Evolutionary conservation across 2,113 vertebrate species (phyloP).

Genomic region (Callaeas wilsoni): DNA sequence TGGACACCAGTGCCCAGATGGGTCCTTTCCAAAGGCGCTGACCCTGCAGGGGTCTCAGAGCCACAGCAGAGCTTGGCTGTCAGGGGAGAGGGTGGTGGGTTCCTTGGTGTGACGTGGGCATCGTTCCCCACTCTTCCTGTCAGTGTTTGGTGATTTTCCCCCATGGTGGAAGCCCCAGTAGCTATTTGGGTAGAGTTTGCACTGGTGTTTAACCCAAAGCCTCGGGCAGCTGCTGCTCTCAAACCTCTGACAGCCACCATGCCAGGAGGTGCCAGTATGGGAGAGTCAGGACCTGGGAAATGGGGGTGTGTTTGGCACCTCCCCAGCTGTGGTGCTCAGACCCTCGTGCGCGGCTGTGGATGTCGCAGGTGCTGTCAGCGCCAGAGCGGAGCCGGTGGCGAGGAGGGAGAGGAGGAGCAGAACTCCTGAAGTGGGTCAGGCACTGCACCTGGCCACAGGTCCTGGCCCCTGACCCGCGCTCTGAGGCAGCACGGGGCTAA

Average conservation of each 20-base stretch:
- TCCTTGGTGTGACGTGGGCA: neutral
- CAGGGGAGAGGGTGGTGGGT: neutral
- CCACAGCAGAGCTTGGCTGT: neutral
- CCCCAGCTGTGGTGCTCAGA: neutral
- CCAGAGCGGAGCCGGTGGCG: fast-evolving
- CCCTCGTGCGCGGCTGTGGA: fast-evolving
- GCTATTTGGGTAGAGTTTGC: neutral
- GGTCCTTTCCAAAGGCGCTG: neutral
- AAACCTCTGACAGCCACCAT: fast-evolving
- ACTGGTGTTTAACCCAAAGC: neutral
- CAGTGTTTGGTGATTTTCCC: neutral
- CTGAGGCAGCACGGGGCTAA: neutral
- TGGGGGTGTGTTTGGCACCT: fast-evolving
- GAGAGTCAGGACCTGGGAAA: neutral
- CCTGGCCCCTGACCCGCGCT: neutral
- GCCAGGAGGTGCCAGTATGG: fast-evolving
- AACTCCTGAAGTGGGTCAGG: neutral
- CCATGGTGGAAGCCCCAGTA: neutral
- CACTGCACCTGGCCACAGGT: fast-evolving
- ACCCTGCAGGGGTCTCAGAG: neutral
- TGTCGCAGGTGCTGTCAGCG: fast-evolving
- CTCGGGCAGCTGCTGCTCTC: neutral
- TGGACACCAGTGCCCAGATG: neutral
- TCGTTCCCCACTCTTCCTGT: fast-evolving
- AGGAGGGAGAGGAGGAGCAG: neutral